Conservation (phyloP, 2,888 invertebrate genomes). For the Encarsia formosa region DNA sequence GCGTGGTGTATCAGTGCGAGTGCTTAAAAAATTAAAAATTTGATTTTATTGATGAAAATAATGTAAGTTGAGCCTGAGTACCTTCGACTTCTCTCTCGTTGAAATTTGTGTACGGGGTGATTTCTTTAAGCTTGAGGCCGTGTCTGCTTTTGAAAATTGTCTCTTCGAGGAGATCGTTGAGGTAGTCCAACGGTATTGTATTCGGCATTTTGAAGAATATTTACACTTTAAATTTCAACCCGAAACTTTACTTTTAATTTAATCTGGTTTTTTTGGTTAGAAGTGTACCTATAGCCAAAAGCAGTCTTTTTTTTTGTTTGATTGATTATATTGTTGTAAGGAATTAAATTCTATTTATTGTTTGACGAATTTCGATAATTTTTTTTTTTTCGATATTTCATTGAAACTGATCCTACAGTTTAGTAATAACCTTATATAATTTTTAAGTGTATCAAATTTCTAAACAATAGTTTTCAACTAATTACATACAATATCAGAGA, state of each 20-base stretch:
- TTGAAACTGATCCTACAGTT: too few species aligned
- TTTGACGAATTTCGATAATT: too few species aligned
- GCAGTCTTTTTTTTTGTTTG: background rate
- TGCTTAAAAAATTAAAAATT: constrained; percentile 30
- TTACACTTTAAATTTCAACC: background rate
- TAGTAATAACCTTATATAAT: too few species aligned
- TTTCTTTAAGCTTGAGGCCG: constrained; percentile 33
- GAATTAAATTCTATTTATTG: too few species aligned
- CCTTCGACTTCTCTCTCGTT: constrained; percentile 41
- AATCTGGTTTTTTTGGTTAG: background rate
- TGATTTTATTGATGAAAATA: background rate
- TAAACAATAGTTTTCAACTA: too few species aligned
- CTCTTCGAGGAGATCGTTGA: constrained; percentile 38
- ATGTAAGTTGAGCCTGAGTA: constrained; percentile 13
- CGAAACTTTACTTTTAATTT: background rate
- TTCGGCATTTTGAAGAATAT: constrained; percentile 37
- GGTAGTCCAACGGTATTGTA: constrained; percentile 36
- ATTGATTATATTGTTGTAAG: background rate
- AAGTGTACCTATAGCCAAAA: too few species aligned
- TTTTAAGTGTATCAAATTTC: too few species aligned
- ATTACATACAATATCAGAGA: too few species aligned
- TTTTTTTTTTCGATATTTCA: too few species aligned
- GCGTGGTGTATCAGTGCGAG: constrained; percentile 41
- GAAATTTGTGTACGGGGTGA: constrained; percentile 38
- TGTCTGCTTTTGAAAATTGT: constrained; percentile 41